These are phyloP conservation scores for Temnothorax nylanderi DNA, from an alignment of 1,140 invertebrate species.

Conservation along the genomic window DNA sequence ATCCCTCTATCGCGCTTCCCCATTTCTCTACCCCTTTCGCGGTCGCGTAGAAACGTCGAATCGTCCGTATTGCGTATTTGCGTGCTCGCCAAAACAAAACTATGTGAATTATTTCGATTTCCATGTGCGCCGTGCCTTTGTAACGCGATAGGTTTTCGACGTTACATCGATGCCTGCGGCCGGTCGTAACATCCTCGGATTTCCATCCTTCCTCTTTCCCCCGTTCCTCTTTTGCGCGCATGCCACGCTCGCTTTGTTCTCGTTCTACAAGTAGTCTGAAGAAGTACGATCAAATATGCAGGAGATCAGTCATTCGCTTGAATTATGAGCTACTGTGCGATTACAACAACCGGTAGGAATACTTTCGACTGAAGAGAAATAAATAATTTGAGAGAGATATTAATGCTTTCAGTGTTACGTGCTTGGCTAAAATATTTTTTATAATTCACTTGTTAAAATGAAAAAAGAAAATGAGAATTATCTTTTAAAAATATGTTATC, in stretches of 20 bases:
- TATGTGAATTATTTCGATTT: constrained; percentile 74
- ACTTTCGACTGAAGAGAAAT: background rate
- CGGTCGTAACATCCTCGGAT: constrained; percentile 55
- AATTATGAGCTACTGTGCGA: background rate
- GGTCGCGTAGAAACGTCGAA: constrained; percentile 11
- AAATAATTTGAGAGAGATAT: background rate
- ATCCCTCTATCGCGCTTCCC: background rate
- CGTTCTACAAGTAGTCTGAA: background rate
- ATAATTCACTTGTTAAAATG: background rate
- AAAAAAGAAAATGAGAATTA: background rate
- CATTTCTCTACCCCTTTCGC: constrained; percentile 5
- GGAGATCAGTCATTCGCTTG: background rate
- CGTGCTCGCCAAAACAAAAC: constrained; percentile 50
- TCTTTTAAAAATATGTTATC: constrained; percentile 5
- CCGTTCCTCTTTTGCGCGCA: background rate
- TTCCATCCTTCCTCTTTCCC: constrained; percentile 33
- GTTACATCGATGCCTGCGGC: constrained; percentile 49
- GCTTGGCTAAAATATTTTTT: background rate
- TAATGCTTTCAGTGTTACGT: background rate
- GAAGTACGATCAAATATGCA: constrained; percentile 18
- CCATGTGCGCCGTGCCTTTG: constrained; percentile 55
- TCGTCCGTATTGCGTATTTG: constrained; percentile 66
- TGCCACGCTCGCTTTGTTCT: constrained; percentile 19
- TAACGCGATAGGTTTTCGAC: constrained; percentile 62
- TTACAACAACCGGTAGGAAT: background rate